These are phyloP conservation scores for Hanleya hanleyi DNA, from an alignment of 2,888 invertebrate genomes.

Conservation along the genomic window DNA sequence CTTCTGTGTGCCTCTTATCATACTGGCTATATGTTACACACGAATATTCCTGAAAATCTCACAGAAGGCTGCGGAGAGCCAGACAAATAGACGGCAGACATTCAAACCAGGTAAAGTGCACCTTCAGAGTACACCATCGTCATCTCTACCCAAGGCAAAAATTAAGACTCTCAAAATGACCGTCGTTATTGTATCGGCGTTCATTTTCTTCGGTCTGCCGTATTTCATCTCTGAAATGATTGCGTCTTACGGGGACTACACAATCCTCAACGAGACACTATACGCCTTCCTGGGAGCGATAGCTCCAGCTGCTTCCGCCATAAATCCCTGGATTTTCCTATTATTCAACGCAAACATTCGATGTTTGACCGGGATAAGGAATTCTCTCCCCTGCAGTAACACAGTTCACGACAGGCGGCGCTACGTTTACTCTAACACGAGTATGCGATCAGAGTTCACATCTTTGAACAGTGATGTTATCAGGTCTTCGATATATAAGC, in stretches of 20 bases:
- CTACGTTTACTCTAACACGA: constrained; percentile 6
- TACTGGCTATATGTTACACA: constrained; percentile 67
- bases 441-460: neutral
- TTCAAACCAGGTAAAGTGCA: constrained; percentile 65
- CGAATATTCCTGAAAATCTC: constrained; percentile 70
- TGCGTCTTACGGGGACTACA: constrained; percentile 65
- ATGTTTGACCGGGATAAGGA: neutral
- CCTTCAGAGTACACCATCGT: constrained; percentile 66
- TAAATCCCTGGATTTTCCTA: constrained; percentile 71
- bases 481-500: neutral
- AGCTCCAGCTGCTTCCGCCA: constrained; percentile 69
- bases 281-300: constrained; percentile 67
- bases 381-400: constrained; percentile 1
- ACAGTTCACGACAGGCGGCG: constrained; percentile 1
- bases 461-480: neutral
- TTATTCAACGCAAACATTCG: constrained; percentile 62
- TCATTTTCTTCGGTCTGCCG: constrained; percentile 68
- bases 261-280: constrained; percentile 42
- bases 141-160: constrained; percentile 70
- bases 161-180: constrained; percentile 73
- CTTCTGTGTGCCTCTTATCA: constrained; percentile 65
- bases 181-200: constrained; percentile 69
- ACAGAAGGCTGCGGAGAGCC: constrained; percentile 60
- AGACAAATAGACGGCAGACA: constrained; percentile 45
- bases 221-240: constrained; percentile 71